A percentile compares a stretch with the other conserved stretches of the same genome.
phyloP scores from a whole-genome alignment of 2,113 vertebrate genomes.

The Mus spicilegus region DNA sequence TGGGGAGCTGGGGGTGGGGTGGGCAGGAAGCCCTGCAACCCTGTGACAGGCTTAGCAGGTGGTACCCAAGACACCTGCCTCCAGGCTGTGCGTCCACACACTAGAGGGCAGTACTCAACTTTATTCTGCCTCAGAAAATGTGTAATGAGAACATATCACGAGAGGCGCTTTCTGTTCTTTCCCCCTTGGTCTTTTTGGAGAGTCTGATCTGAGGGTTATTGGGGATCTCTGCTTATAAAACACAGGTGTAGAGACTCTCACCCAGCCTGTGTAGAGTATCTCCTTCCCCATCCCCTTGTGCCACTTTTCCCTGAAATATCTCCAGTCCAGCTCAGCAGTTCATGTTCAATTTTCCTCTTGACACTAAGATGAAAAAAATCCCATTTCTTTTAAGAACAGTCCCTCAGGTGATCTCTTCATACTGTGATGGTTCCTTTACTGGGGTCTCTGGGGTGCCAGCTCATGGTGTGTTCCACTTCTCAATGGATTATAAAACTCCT shows the following conservation, averaged over 20 bases:
- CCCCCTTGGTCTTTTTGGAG: not conserved
- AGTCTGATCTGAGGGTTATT: not conserved
- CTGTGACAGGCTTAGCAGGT: no score
- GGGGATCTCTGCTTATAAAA: not conserved
- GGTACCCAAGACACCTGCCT: not conserved
- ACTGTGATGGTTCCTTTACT: not conserved
- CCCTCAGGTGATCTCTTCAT: not conserved
- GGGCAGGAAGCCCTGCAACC: not conserved
- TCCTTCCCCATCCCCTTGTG: not conserved
- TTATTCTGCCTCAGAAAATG: not conserved
- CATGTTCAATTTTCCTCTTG: constrained; percentile 4
- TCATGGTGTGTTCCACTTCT: constrained; percentile 8
- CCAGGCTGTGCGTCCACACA: no score
- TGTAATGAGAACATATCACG: not conserved
- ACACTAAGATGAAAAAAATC: constrained; percentile 33
- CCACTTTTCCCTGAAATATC: not conserved
- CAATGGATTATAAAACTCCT: not conserved
- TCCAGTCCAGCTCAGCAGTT: constrained; percentile 39
- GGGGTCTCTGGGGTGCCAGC: not conserved
- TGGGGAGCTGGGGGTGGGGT: accelerated
- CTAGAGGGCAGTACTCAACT: not conserved
- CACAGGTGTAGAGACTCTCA: no score
- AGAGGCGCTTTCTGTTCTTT: not conserved
- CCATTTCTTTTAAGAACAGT: constrained; percentile 55
- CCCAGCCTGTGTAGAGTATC: not conserved